These are phyloP conservation scores for Neodiprion virginianus DNA, from an alignment of 1,140 invertebrate genomes.

Conservation along the genomic window DNA sequence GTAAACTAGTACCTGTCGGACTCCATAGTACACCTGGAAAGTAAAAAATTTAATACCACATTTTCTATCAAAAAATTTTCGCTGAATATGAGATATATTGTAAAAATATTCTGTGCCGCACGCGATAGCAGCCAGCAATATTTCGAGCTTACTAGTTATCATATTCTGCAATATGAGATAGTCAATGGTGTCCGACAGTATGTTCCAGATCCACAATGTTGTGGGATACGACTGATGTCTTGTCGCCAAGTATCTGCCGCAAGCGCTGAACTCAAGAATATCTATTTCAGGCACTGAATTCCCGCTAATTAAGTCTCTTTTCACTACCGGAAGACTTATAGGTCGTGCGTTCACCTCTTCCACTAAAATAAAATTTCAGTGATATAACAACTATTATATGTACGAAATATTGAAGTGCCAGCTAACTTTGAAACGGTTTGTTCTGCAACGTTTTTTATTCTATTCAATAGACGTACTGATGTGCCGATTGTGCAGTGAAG, in stretches of 20 bases:
- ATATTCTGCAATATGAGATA: conserved; percentile 52
- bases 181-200: conserved; percentile 48
- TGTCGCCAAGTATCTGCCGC: conserved; percentile 53
- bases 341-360: conserved; percentile 51
- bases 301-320: conserved; percentile 33
- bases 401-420: not conserved
- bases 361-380: conserved; percentile 41
- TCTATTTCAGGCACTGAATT: conserved; percentile 45
- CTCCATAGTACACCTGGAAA: conserved; percentile 48
- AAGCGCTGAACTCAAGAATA: conserved; percentile 52
- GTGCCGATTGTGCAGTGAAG: conserved; percentile 32
- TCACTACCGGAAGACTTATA: conserved; percentile 51
- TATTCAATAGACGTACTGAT: conserved; percentile 40
- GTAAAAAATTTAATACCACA: conserved; percentile 12
- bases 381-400: conserved; percentile 13
- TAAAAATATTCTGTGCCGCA: not conserved
- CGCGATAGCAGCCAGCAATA: not conserved
- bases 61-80: not conserved
- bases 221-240: conserved; percentile 55
- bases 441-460: not conserved
- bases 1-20: conserved; percentile 37
- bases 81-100: not conserved
- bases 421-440: no score
- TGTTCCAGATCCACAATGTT: conserved; percentile 56
- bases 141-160: conserved; percentile 40